phyloP scores from a whole-genome alignment of 2,113 vertebrate genomes.

The Dasyprocta punctata region DNA sequence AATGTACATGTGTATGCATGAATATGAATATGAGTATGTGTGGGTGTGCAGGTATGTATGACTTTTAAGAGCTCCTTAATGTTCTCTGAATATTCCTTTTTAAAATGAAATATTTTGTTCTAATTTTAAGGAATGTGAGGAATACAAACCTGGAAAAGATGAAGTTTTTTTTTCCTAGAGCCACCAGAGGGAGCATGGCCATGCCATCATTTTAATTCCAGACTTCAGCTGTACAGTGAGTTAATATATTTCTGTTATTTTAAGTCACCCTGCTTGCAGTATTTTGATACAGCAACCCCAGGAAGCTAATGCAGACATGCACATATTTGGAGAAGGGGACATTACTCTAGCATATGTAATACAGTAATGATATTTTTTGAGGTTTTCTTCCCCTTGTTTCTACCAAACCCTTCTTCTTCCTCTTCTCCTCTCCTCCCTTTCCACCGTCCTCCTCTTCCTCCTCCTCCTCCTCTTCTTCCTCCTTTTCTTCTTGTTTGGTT shows the following conservation, averaged over 20 bases:
- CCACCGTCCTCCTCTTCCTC: neutral
- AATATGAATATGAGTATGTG: neutral
- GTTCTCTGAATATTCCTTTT: neutral
- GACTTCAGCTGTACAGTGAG: neutral
- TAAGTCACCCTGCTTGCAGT: neutral
- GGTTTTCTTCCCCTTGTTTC: neutral
- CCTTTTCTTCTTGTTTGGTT: neutral
- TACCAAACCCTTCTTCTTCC: neutral
- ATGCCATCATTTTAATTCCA: neutral
- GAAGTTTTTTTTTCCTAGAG: neutral
- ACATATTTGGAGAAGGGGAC: neutral
- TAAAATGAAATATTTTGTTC: neutral
- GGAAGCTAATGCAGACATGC: neutral
- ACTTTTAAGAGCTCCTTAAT: neutral
- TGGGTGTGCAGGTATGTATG: neutral
- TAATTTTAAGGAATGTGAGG: neutral
- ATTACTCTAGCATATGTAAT: neutral
- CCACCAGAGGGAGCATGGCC: neutral
- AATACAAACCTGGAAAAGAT: neutral
- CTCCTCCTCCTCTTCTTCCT: too few relatives aligned
- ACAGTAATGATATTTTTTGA: neutral
- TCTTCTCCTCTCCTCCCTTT: neutral
- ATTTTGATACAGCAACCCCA: neutral
- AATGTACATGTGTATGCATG: neutral
- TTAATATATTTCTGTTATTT: neutral